Evolutionary conservation across 2,888 invertebrate genomes (phyloP).

Genomic region (Pegoplata infirma): DNA sequence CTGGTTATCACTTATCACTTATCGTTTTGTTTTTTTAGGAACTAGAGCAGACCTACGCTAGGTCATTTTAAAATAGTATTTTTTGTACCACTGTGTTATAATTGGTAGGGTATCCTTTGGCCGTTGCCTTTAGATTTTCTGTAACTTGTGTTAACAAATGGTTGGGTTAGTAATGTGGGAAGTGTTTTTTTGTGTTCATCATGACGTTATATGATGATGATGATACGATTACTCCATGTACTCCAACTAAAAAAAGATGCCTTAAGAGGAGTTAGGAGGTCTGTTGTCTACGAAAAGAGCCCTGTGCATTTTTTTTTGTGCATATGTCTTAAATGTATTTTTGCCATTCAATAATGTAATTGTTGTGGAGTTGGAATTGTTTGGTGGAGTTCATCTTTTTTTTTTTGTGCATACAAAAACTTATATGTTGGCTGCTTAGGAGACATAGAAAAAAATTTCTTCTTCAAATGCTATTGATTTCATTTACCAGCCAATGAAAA

Average conservation of each 20-base stretch:
- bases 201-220: conserved; percentile 26
- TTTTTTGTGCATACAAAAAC: conserved; percentile 5
- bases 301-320: conserved; percentile 7
- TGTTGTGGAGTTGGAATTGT: conserved; percentile 12
- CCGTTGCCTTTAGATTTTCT: neutral
- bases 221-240: conserved; percentile 2
- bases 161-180: conserved; percentile 25
- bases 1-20: no score
- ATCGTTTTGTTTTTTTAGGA: no score
- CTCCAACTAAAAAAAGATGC: conserved; percentile 22
- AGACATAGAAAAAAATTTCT: conserved; percentile 22
- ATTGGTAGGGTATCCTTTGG: neutral
- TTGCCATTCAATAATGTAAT: conserved; percentile 43
- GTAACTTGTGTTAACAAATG: neutral
- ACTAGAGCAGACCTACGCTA: no score
- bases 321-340: conserved; percentile 53
- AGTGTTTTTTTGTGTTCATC: conserved; percentile 31
- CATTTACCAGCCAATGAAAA: conserved; percentile 16
- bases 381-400: conserved; percentile 37
- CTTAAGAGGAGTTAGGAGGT: conserved; percentile 13
- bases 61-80: no score
- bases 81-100: no score
- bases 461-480: conserved; percentile 40
- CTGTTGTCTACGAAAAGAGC: conserved; percentile 2
- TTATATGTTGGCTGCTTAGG: neutral